A percentile compares a stretch with the other conserved stretches of the same genome.
phyloP scores from a whole-genome alignment of 2,888 invertebrate species.

The Ennomos erosarius region DNA sequence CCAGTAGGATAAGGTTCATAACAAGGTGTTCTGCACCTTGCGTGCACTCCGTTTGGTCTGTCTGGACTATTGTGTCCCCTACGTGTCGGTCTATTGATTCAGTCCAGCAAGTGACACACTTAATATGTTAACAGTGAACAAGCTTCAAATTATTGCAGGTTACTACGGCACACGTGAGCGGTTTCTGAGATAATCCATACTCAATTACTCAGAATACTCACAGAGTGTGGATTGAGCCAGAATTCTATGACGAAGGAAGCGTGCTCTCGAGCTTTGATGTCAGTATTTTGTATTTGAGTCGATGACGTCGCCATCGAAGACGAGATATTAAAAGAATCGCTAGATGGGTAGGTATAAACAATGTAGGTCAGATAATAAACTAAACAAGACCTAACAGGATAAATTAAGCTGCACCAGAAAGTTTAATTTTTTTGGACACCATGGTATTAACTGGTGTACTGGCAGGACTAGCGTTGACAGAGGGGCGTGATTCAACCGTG shows the following conservation, averaged over 20 bases:
- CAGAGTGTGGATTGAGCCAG: too few relatives aligned
- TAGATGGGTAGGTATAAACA: too few relatives aligned
- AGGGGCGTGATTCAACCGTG: constrained; percentile 75
- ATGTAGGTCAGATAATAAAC: too few relatives aligned
- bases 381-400: too few relatives aligned
- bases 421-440: too few relatives aligned
- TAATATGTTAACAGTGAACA: constrained; percentile 3
- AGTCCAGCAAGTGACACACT: constrained; percentile 62
- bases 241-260: too few relatives aligned
- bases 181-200: too few relatives aligned
- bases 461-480: constrained; percentile 6
- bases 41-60: constrained; percentile 47
- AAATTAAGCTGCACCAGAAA: not conserved
- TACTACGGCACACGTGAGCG: not conserved
- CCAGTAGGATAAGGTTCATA: constrained; percentile 1
- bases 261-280: too few relatives aligned
- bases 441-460: constrained; percentile 3
- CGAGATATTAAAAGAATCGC: too few relatives aligned
- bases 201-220: too few relatives aligned
- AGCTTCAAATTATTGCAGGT: constrained; percentile 3
- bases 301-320: too few relatives aligned
- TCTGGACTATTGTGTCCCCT: constrained; percentile 56
- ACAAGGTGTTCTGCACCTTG: constrained; percentile 36
- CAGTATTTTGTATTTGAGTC: too few relatives aligned
- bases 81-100: constrained; percentile 72